Evolutionary conservation across 2,888 invertebrate genomes (phyloP).

Genomic region (Thymelicus lineola): DNA sequence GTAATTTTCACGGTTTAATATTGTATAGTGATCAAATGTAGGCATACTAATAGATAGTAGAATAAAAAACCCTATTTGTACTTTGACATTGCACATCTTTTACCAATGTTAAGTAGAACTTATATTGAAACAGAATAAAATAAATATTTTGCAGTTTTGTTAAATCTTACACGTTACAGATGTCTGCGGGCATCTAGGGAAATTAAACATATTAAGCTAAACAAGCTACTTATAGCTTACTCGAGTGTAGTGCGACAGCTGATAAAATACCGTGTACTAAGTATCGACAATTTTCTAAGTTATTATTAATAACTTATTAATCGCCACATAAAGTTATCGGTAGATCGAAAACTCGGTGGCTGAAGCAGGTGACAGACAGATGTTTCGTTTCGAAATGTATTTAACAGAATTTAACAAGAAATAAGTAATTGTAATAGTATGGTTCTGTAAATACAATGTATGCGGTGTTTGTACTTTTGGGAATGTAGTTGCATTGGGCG

Average conservation of each 20-base stretch:
- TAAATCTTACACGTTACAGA: no score
- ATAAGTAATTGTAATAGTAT: neutral
- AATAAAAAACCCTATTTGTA: no score
- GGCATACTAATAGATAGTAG: no score
- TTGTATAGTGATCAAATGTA: no score
- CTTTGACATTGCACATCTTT: no score
- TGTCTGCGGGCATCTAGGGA: no score
- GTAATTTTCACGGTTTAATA: no score
- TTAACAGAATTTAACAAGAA: neutral
- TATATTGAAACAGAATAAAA: no score
- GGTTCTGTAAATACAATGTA: neutral
- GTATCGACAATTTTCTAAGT: slow-evolving; percentile 34
- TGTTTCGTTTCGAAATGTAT: slow-evolving; percentile 27
- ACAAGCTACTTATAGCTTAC: neutral
- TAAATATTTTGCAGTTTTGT: no score
- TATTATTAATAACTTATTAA: slow-evolving; percentile 25
- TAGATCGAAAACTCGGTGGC: slow-evolving; percentile 23
- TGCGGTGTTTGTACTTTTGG: neutral
- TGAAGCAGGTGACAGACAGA: slow-evolving; percentile 31
- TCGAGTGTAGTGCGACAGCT: neutral
- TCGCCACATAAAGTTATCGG: slow-evolving; percentile 26
- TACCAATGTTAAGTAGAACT: no score
- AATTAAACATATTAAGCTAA: no score
- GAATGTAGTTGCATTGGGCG: no score
- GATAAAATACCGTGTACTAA: slow-evolving; percentile 9